Base-by-base conservation (phyloP, 2,888 invertebrate species). In the Aleiodes testaceus region DNA sequence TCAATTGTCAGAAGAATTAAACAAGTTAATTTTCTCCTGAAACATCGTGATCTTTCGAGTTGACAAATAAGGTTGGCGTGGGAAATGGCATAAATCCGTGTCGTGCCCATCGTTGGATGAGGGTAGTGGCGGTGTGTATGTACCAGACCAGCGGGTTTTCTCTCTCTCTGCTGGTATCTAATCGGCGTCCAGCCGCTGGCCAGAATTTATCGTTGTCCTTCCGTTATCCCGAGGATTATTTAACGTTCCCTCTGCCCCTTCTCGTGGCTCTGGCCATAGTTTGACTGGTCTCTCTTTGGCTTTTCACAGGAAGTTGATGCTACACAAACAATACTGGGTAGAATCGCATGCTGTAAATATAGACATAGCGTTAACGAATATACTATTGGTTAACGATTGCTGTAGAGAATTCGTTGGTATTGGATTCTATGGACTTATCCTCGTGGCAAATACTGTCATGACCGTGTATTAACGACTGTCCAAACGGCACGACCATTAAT, bases 181-280 rank as follows among this genome's bases (percentile, higher is more conserved):
- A 77, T 77, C 77, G 75, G 75, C 73, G 75, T 75, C 76, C 74
- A 75, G 72, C 69, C 63, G 72, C 55, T 65, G 68, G 69, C 67
- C 73, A 70, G 72, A 77, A 77, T 77, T 77, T 77, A 77, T 77
- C 75, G 73, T 75, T 73, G 77, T 75, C 77, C 75, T 75, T 77
- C 75, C 73, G 77, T 77, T 75, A 77, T 75, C 75, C 75, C 73
- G 72, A 72, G 77, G 74, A 77, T 77, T 77, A 77, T 77, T 77
- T 75, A 77, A 74, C 72, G 73, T 74, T 74, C 70, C 16, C 47
- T 47, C 47, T 47, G 6, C 0, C n/a, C n/a, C 47, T n/a, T 36
- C 36, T 47, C 26, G 22, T 4, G 22, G 22, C 22, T 26, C 47
- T 47, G 14, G 3, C 9, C 14, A 16, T 47, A 47, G 14, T 47